phyloP scores from a whole-genome alignment of 1,140 invertebrate genomes.

The Drosophila lini region DNA sequence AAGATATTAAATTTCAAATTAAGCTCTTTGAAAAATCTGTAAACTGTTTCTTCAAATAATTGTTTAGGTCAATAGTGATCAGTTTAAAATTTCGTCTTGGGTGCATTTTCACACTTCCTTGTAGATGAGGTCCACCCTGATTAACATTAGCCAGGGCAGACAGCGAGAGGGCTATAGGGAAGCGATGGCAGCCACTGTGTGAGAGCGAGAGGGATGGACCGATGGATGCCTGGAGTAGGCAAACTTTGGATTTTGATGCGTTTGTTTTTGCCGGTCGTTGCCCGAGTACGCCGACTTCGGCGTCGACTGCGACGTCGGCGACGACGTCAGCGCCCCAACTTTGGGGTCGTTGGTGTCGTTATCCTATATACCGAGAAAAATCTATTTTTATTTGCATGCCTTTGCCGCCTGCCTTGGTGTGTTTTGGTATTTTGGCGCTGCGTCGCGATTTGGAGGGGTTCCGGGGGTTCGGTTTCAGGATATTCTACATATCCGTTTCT shows the following conservation, averaged over 20 bases:
- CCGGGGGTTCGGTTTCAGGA: neutral
- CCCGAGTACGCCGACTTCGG: constrained; percentile 42
- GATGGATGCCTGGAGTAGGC: constrained; percentile 35
- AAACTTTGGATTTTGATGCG: constrained; percentile 46
- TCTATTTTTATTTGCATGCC: constrained; percentile 79
- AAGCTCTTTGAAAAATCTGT: neutral
- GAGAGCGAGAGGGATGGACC: neutral
- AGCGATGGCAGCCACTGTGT: neutral
- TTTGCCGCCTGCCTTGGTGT: constrained; percentile 11
- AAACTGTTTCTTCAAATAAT: neutral
- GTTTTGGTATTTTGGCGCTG: constrained; percentile 13
- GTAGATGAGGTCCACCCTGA: constrained; percentile 14
- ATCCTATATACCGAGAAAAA: constrained; percentile 84
- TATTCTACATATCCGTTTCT: constrained; percentile 2
- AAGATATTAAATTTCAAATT: no score
- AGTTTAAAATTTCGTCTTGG: neutral
- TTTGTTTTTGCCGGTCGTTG: constrained; percentile 74
- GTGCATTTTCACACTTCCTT: neutral
- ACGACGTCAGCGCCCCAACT: constrained; percentile 35
- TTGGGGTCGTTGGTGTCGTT: constrained; percentile 84
- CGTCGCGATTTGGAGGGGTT: neutral
- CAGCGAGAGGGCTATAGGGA: constrained; percentile 27
- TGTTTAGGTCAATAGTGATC: neutral
- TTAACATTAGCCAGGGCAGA: constrained; percentile 15
- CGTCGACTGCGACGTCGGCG: neutral